Conservation (phyloP, 2,888 invertebrate species). For the Pedicia rivosa region DNA sequence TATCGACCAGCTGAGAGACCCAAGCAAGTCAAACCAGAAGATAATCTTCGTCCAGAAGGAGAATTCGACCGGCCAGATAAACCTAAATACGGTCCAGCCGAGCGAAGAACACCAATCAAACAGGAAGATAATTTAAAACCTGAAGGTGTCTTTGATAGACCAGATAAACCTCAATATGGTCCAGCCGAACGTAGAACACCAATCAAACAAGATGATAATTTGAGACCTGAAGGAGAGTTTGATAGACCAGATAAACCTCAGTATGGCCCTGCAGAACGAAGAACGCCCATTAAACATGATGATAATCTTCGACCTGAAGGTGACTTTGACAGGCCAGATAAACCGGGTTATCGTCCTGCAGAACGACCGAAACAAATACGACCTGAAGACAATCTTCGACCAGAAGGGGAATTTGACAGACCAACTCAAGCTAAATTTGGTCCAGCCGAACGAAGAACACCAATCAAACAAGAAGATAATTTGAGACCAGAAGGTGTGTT, state of each 20-base stretch:
- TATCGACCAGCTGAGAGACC: constrained; percentile 27
- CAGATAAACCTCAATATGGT: constrained; percentile 20
- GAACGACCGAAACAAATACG: constrained; percentile 28
- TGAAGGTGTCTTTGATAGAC: constrained; percentile 35
- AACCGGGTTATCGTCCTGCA: constrained; percentile 23
- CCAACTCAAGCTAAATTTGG: constrained; percentile 26
- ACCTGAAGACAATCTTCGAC: constrained; percentile 35
- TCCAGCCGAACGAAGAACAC: constrained; percentile 31
- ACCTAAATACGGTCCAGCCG: constrained; percentile 9
- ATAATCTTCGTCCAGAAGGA: constrained; percentile 36
- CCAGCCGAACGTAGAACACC: constrained; percentile 4
- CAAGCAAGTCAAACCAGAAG: constrained; percentile 27
- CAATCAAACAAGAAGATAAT: constrained; percentile 22
- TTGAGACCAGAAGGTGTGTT: constrained; percentile 34
- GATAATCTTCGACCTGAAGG: constrained; percentile 42
- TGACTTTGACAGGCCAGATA: constrained; percentile 33
- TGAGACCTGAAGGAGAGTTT: constrained; percentile 24
- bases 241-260: constrained; percentile 25
- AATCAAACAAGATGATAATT: constrained; percentile 20
- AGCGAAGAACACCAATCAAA: constrained; percentile 3
- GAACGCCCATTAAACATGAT: constrained; percentile 27
- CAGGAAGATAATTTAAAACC: constrained; percentile 38
- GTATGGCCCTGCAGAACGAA: constrained; percentile 32
- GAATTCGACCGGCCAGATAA: constrained; percentile 25
- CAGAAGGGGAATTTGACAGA: constrained; percentile 36